Percentiles rank a stretch among this genome's conserved stretches.
Evolutionary conservation across 1,140 invertebrate genomes (phyloP).

Genomic region (Phymorhynchus buccinoides): DNA sequence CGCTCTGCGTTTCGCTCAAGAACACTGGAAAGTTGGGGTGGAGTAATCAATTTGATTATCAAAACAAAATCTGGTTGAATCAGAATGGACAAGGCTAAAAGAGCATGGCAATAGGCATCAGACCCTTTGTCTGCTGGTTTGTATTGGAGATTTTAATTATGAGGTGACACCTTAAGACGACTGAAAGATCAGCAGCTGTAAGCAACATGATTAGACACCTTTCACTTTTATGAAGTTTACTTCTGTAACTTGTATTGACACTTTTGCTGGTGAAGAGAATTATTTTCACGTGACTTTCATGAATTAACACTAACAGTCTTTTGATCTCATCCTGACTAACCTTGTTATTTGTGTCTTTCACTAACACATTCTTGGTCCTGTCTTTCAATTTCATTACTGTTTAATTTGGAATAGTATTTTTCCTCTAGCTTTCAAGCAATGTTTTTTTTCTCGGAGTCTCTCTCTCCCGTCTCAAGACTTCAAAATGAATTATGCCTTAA

Average conservation of each 20-base stretch:
- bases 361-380: conserved; percentile 1
- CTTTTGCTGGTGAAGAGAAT: background rate
- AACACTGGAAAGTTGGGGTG: conserved; percentile 65
- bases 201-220: too few species aligned
- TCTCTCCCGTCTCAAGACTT: background rate
- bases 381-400: background rate
- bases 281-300: background rate
- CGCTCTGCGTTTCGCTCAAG: conserved; percentile 63
- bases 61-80: background rate
- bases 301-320: background rate
- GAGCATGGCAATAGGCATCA: too few species aligned
- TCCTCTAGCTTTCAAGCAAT: background rate
- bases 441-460: background rate
- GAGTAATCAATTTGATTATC: conserved; percentile 49
- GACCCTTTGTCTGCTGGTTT: too few species aligned
- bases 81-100: background rate
- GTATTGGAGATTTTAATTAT: too few species aligned
- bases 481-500: background rate
- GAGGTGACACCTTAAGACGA: too few species aligned
- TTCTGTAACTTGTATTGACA: background rate
- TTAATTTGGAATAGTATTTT: background rate
- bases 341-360: conserved; percentile 3
- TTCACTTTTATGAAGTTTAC: background rate
- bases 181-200: too few species aligned
- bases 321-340: background rate